Evolutionary conservation across 2,113 vertebrate species (phyloP), one percentile per base, ranked within the genome.

Genomic region (Perccottus glenii): DNA sequence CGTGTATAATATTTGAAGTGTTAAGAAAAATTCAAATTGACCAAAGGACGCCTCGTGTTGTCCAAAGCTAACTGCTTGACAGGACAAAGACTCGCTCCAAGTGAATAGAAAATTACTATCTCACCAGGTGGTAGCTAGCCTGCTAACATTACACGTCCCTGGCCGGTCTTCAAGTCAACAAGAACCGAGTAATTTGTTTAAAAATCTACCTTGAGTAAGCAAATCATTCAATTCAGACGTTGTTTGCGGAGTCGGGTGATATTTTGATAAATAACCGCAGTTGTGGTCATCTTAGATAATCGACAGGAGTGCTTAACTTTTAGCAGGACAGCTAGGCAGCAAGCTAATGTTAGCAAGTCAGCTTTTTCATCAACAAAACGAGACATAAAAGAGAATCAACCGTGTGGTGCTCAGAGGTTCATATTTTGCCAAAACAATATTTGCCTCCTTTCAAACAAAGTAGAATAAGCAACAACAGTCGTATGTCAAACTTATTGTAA

Each of bases 61-160:
- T 43, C 59, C 47, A 63, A 70, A 16, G 70, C 67, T 11, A 38
- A 65, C 60, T 69, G 50, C 11, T 38, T 85, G 78, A 80, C 83
- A 81, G 77, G 87, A 92, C 89, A 88, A 91, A 91, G 89, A 79
- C 70, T 75, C 45, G 42, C 65, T 49, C 27, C 59, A 68, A 73
- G 57, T 71, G 80, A 58, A 74, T 11, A 73, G 64, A 72, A 70
- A 88, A 80, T 71, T 70, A 86, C 60, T 53, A 67, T 81, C 82
- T 80, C 64, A 52, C 80, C 78, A 84, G 85, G 80, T 82, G 85
- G 83, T 80, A 75, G 87, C 87, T 88, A 87, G 75, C 78, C 27
- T 19, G 81, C 86, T 87, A 86, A 81, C 70, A 47, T 40, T 36
- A 57, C 56, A 6, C 32, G 72, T 10, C 35, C 48, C 1, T 57